Evolutionary conservation across 2,797 vertebrate genomes (phyloP).

Genomic region (Sparus aurata): DNA sequence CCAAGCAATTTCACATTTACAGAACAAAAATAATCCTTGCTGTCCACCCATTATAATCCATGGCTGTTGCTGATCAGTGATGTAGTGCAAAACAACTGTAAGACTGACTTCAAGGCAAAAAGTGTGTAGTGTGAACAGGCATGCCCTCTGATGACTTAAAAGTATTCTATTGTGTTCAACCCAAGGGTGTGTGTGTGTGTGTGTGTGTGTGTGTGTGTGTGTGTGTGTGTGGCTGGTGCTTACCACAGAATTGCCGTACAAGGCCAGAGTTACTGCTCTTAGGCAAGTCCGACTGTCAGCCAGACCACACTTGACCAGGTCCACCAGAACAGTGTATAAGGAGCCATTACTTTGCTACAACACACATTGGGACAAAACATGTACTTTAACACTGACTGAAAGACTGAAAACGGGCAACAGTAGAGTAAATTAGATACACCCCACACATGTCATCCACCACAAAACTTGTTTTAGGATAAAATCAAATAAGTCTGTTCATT

Average conservation of each 20-base stretch:
- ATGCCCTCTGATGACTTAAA: no score
- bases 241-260: conserved; percentile 67
- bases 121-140: no score
- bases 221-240: conserved; percentile 16
- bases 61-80: no score
- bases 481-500: background rate
- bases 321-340: conserved; percentile 85
- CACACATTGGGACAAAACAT: conserved; percentile 11
- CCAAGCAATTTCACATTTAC: no score
- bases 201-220: conserved; percentile 8
- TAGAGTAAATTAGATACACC: background rate
- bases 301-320: conserved; percentile 86
- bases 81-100: no score
- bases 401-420: background rate
- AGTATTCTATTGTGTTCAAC: no score
- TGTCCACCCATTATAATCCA: no score
- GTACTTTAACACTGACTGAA: background rate
- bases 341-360: conserved; percentile 69
- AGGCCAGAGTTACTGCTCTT: conserved; percentile 79
- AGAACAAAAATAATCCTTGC: no score
- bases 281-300: conserved; percentile 86
- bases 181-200: background rate
- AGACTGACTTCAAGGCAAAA: no score
- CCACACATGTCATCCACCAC: background rate
- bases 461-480: background rate